phyloP scores from a whole-genome alignment of 2,113 vertebrate genomes.

The Neofelis nebulosa region DNA sequence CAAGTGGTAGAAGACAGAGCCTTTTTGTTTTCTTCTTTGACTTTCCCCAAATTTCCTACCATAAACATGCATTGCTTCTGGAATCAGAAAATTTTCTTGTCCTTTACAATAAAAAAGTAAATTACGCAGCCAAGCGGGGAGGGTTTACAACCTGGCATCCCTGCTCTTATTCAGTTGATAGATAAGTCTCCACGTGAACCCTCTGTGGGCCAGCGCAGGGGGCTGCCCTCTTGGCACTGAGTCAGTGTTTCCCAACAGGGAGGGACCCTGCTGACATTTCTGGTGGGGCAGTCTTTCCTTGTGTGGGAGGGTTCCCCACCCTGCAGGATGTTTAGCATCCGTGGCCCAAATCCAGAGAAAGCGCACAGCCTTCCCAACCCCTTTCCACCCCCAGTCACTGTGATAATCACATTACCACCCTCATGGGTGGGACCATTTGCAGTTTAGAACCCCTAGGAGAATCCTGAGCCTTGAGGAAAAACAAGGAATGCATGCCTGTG shows the following conservation, averaged over 20 bases:
- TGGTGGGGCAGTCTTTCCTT: not conserved
- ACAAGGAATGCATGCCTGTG: not conserved
- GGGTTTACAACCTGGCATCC: not conserved
- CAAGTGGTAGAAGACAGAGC: not conserved
- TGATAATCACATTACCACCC: not conserved
- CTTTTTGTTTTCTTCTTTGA: not conserved
- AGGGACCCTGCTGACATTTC: not conserved
- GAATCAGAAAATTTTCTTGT: not conserved
- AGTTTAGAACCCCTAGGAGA: not conserved
- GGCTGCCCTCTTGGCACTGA: not conserved
- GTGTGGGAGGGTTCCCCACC: not conserved
- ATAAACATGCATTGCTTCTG: not conserved
- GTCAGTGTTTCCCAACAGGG: not conserved
- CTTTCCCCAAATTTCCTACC: not conserved
- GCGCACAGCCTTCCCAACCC: not conserved
- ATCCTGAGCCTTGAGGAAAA: not conserved
- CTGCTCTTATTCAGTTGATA: not conserved
- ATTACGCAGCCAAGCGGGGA: not conserved
- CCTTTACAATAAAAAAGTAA: not conserved
- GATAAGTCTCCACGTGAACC: accelerated
- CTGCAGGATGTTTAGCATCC: not conserved
- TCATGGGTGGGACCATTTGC: accelerated
- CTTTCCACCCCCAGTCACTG: not conserved
- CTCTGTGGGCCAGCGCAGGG: not conserved
- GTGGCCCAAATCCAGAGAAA: not conserved